Evolutionary conservation across 2,113 vertebrate genomes (phyloP), one percentile per base, ranked within the genome.

Genomic region (Grantiella picta): DNA sequence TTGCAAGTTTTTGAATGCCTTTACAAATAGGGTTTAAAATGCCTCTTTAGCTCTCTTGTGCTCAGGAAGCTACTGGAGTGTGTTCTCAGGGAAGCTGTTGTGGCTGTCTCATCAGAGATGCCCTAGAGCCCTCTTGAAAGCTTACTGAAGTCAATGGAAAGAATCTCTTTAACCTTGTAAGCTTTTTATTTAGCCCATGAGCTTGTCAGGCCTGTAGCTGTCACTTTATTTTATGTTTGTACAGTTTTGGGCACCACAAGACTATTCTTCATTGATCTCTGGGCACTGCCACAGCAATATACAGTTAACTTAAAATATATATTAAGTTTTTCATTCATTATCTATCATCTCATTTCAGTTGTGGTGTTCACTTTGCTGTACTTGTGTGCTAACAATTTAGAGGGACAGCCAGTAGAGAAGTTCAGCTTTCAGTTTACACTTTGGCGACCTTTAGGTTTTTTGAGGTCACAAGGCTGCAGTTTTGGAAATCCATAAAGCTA

Each of bases 121-220:
- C 64, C 92, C 82, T 92, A 44, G 36, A 92, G 60, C 60, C 56
- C 44, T 75, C 44, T 72, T 86, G 47, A 89, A 89, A 89, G 44
- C 76, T 89, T 70, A 25, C 44, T 81, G 52, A 81, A 81, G 69
- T 91, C 2, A 0, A 84, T 86, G 52, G 38, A 75, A 90, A 86
- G 60, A 78, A 66, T 90, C 31, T 89, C 56, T 91, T 95, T 94
- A 97, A 95, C 94, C 89, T 90, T 95, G 60, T 95, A 81, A 91
- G 83, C 52, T 81, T 94, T 89, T 83, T 91, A 44, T 94, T 97
- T 96, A 94, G 91, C 80, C 72, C 45, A 19, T 64, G 73, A 92
- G 33, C 44, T 92, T 5, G 9, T 78, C 56, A 81, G 52, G 33
- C 49, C 64, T 44, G 64, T 63, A 83, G 77, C 61, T 89, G 89